Conservation (phyloP, 2,797 vertebrate genomes). For the Acanthurus tractus region DNA sequence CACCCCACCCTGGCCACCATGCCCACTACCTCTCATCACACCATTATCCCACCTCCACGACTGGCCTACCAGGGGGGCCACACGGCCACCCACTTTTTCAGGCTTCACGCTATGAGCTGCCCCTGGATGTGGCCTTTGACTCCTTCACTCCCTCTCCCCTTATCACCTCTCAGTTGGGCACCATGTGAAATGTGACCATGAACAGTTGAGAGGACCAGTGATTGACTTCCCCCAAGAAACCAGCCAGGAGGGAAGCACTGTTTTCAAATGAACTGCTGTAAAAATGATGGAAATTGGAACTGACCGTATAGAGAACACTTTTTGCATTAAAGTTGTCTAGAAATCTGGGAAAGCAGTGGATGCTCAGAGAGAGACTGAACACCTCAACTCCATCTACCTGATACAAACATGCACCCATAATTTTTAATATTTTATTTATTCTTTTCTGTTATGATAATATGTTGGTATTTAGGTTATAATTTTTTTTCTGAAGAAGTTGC, state of each 20-base stretch:
- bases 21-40: constrained; percentile 88
- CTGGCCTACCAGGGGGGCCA: constrained; percentile 82
- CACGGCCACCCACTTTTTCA: constrained; percentile 91
- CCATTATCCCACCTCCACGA: constrained; percentile 75
- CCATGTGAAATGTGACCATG: constrained; percentile 86
- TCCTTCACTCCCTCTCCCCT: constrained; percentile 87
- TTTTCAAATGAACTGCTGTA: constrained; percentile 56
- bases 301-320: constrained; percentile 53
- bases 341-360: constrained; percentile 59
- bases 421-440: constrained; percentile 73
- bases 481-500: constrained; percentile 43
- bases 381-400: constrained; percentile 81
- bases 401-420: constrained; percentile 65
- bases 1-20: constrained; percentile 74
- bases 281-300: constrained; percentile 21
- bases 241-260: constrained; percentile 5
- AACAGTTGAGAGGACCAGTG: constrained; percentile 8
- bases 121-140: constrained; percentile 92
- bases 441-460: constrained; percentile 56
- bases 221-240: constrained; percentile 17
- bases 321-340: constrained; percentile 60
- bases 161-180: constrained; percentile 87
- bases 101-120: constrained; percentile 90
- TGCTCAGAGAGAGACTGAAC: constrained; percentile 66
- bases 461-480: constrained; percentile 52